Evolutionary conservation across 2,888 invertebrate genomes (phyloP), one percentile per base, ranked within the genome.

Genomic region (Villa cingulata): DNA sequence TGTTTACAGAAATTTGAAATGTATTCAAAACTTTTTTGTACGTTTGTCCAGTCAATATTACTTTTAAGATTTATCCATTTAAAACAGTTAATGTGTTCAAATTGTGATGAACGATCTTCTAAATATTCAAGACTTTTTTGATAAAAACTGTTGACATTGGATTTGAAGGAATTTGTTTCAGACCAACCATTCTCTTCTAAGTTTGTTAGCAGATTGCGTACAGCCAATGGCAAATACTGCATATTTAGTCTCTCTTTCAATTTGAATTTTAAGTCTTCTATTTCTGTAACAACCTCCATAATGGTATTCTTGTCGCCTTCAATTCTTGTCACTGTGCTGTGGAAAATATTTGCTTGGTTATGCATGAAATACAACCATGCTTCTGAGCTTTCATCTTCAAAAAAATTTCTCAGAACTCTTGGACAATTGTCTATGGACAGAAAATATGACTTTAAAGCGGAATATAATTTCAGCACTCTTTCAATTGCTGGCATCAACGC

Each of bases 401-500:
- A 49, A 43, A 43, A 46, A 4, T 41, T 46, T n/a, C 43, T 20
- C 18, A 43, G 37, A 39, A 46, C 29, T 6, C 20, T 40, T 12
- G 46, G 43, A 19, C 46, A 46, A 40, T 40, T 49, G 4, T 46
- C 41, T 19, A 27, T 27, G 5, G 19, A 20, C 23, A 46, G 27
- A 41, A 49, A 49, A 42, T 46, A 49, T 34, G 19, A 41, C 29
- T 41, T 34, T 20, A 43, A 41, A 20, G 43, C 40, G 6, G 18
- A 34, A 37, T 27, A 46, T 15, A 49, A 37, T 43, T 43, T 15
- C 37, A 43, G 37, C 37, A 49, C 18, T 16, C 46, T 20, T 16
- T 49, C 43, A 14, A 49, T 9, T 2, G 49, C 46, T 16, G 46
- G 43, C 27, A 43, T 40, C 15, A 49, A 19, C 10, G 43, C 45